Percentiles rank a stretch among this genome's conserved stretches.
These are phyloP conservation scores for Albula goreensis DNA, from an alignment of 2,113 vertebrate genomes.

Conservation along the genomic window DNA sequence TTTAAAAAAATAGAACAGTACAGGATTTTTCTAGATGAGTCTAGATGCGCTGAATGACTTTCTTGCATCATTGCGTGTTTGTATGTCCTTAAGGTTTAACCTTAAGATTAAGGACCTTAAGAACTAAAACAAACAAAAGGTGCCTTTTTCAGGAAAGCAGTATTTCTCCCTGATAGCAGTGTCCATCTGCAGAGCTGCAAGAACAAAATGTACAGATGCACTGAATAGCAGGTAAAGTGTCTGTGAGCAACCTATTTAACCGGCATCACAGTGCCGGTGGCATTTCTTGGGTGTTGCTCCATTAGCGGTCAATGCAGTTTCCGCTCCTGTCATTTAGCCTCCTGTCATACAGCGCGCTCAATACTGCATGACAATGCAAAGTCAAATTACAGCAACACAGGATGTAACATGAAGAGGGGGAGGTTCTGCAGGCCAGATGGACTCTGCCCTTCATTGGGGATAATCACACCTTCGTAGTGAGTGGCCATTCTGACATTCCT, in stretches of 20 bases:
- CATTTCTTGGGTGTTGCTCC: not conserved
- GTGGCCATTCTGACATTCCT: not conserved
- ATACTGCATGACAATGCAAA: not conserved
- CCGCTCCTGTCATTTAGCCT: not conserved
- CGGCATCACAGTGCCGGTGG: not conserved
- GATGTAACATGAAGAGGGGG: not conserved
- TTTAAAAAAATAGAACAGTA: no score
- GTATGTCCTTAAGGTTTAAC: no score
- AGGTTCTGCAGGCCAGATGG: not conserved
- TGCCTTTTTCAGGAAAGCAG: no score
- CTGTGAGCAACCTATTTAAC: not conserved
- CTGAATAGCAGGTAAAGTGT: not conserved
- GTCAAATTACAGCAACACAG: not conserved
- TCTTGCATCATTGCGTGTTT: no score
- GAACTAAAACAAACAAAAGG: no score
- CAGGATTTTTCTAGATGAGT: no score
- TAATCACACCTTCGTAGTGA: not conserved
- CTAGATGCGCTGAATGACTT: no score
- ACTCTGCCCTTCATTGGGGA: not conserved
- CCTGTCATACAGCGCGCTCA: not conserved
- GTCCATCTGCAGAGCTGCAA: not conserved
- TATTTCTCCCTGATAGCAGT: no score
- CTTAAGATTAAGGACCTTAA: no score
- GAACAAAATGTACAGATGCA: not conserved
- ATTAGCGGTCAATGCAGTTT: not conserved